Evolutionary conservation across 2,888 invertebrate species (phyloP), one percentile per base, ranked within the genome.

Genomic region (Drosophila yooni): DNA sequence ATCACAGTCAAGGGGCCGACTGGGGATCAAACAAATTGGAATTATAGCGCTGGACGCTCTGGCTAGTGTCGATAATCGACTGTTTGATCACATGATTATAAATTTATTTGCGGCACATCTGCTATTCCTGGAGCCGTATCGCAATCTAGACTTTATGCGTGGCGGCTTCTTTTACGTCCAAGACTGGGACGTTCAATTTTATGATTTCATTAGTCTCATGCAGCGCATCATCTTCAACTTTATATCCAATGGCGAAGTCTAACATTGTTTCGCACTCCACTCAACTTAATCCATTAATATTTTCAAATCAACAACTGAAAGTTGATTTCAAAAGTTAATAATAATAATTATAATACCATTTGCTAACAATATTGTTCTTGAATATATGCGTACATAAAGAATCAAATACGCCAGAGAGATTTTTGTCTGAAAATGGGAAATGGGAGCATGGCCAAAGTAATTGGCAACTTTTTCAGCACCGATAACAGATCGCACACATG

Each of bases 61-160:
- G 38, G 63, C 57, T 0, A 18, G 56, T 8, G 0, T 53, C 7
- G 52, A 56, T 18, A 59, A 69, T 15, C 62, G 31, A 0, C 29
- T 82, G 6, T 82, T 85, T 18, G 86, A 82, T 8, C 83, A 85
- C 10, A 8, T 85, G 27, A 72, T 82, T 7, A 63, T 85, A 50
- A 76, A 79, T 54, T 33, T 82, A 50, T 74, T 52, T 46, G 68
- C 68, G 0, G 0, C 76, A 0, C 3, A 15, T 8, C n/a, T 62
- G 25, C 57, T 82, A 10, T 40, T 29, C 0, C 15, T 82, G 52
- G 58, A 85, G 7, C 74, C 83, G 0, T 69, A 65, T 56, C 59
- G 76, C 0, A 59, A 53, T 0, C 52, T 85, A 0, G 38, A 79
- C 25, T 82, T 79, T n/a, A 82, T 82, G 86, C 64, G 74, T 29